Percentiles rank a stretch among this genome's conserved stretches.
Evolutionary conservation across 2,797 vertebrate genomes (phyloP).

Genomic region (Enteromius anoplus): DNA sequence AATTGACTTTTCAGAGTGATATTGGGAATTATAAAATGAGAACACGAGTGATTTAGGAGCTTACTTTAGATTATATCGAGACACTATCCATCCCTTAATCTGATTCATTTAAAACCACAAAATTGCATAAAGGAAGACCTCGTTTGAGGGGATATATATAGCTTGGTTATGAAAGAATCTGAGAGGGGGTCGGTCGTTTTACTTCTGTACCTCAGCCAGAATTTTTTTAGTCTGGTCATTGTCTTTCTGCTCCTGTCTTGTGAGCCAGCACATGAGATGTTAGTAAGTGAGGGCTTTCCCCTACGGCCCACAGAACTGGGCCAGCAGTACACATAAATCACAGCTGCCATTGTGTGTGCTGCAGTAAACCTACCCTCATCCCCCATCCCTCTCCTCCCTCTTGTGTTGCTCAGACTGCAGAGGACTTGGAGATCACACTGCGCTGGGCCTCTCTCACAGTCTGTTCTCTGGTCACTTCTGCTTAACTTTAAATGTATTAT

Average conservation of each 20-base stretch:
- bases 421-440: constrained; percentile 22
- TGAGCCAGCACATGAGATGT: constrained; percentile 11
- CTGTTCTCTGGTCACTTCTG: constrained; percentile 1
- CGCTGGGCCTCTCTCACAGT: constrained; percentile 1
- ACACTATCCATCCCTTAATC: no score
- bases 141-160: background rate
- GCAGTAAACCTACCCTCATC: constrained; percentile 61
- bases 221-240: background rate
- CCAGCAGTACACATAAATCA: constrained; percentile 72
- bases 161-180: background rate
- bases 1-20: no score
- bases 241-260: constrained; percentile 39
- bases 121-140: background rate
- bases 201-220: background rate
- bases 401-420: constrained; percentile 28
- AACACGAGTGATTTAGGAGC: no score
- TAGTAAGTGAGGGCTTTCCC: constrained; percentile 53
- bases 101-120: background rate
- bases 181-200: background rate
- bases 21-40: no score
- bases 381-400: constrained; percentile 35
- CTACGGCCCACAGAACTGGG: constrained; percentile 63
- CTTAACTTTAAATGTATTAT: background rate
- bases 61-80: no score
- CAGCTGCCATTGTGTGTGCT: constrained; percentile 69